phyloP scores from a whole-genome alignment of 2,113 vertebrate species.

The Ctenodactylus gundi region DNA sequence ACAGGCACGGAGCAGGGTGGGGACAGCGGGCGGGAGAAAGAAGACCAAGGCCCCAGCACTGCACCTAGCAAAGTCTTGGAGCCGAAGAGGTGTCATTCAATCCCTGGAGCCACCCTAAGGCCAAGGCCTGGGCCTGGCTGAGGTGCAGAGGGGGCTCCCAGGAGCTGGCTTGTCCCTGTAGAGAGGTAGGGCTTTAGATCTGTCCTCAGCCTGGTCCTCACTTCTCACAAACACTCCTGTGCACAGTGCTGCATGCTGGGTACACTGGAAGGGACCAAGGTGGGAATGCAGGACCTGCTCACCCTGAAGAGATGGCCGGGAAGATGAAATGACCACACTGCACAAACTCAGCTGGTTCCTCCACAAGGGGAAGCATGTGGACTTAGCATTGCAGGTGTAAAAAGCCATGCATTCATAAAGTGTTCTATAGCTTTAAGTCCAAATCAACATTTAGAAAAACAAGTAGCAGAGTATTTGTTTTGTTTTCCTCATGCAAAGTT shows the following conservation, averaged over 20 bases:
- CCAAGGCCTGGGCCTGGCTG: rapidly evolving
- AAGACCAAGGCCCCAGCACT: rapidly evolving
- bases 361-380: rapidly evolving
- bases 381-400: neutral
- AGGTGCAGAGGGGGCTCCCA: rapidly evolving
- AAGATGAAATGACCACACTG: neutral
- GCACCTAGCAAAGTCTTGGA: neutral
- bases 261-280: rapidly evolving
- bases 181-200: neutral
- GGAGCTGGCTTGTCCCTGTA: rapidly evolving
- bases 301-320: neutral
- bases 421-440: slow-evolving; percentile 13
- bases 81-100: rapidly evolving
- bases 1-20: neutral
- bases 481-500: slow-evolving; percentile 46
- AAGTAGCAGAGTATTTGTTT: neutral
- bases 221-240: neutral
- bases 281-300: neutral
- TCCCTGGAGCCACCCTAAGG: neutral
- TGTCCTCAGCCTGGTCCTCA: rapidly evolving
- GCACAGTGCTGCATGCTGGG: too few species aligned
- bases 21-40: neutral
- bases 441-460: neutral
- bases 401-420: neutral
- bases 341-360: rapidly evolving